Base-by-base conservation (phyloP, 1,140 invertebrate genomes). In the Lasioglossum baleicum region DNA sequence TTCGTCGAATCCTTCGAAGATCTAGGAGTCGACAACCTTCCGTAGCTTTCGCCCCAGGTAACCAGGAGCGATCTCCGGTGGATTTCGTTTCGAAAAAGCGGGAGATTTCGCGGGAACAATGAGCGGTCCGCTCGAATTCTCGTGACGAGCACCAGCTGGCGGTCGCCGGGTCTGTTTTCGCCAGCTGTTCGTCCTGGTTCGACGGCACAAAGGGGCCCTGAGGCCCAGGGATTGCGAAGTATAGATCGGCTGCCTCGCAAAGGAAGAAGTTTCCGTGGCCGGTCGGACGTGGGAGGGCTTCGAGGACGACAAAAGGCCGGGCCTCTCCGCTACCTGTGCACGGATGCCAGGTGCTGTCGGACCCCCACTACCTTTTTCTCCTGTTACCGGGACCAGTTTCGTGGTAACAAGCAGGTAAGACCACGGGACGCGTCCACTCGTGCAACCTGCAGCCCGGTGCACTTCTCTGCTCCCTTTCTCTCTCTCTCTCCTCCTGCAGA, bases 241-340 rank as follows among this genome's bases (percentile, higher is more conserved):
- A 10, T 10, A 13, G 44, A 11, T 48, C 44, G 44, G 13, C 2
- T 15, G 51, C 5, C 13, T 20, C 13, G 51, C 51, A 53, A 53
- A 53, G 51, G 51, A 51, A 51, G 51, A 53, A 15, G 51, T 53
- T 53, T 15, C 51, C 51, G 51, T 7, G 51, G 51, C 51, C 51
- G 51, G 17, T 53, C 51, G 51, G 78, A 84, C 75, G 83, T 82
- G 82, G 82, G 82, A 83, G 82, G 82, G 67, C 73, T 17, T 10
- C 42, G 67, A 60, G 67, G 51, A 76, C 61, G 66, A 81, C 69
- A 78, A 67, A 82, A 72, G 82, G 66, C 69, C 48, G 48, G 70
- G 48, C 20, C 56, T 44, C 51, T 20, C 51, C 3, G 79, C 81
- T 81, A 75, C 78, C 74, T 72, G 82, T 81, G 61, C 78, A 61